Base-by-base conservation (phyloP, 2,113 vertebrate genomes). In the Camelus bactrianus region DNA sequence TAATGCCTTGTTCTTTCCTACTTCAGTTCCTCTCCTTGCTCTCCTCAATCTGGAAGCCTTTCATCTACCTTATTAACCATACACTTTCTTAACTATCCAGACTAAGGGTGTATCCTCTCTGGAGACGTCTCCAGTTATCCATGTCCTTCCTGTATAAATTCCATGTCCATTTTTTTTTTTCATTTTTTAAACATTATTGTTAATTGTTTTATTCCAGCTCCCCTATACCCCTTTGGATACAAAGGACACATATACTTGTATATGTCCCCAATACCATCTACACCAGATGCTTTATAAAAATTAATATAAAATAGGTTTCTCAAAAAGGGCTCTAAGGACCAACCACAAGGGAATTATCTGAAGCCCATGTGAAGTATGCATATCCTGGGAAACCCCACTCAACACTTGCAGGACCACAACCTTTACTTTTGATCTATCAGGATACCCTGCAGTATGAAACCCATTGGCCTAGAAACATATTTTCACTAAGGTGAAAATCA, bases 281-380 rank as follows among this genome's bases (percentile, higher is more conserved):
- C 0, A 94, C 58, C 10, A 94, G 58, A 83, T 79, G 20, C 12
- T 77, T 92, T 54, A 70, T 46, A 50, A 50, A 96, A 79, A 95
- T 83, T 76, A 83, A 91, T 93, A 70, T 70, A 52, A 92, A 87
- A 5, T 11, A 92, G 38, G 3, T 56, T 88, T 91, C 2, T 82
- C 35, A 76, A 58, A 93, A 7, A 84, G 20, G 6, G 24, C 11
- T 26, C 16, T 16, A 52, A 79, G 30, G 50, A 38, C 3, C 54
- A 90, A 38, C 3, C 8, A 8, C 11, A 64, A 6, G 10, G 24
- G 38, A 80, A 81, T 15, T 60, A 72, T 5, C 15, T 35, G 4
- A 87, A 87, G 17, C 72, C 0, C 4, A 52, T 14, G 6, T 4
- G 4, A 1, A n/a, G 0, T 30, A 22, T 15, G 28, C 17, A 48